Percentiles rank a stretch among this genome's conserved stretches.
These are phyloP conservation scores for Pelodytes ibericus DNA, from an alignment of 2,797 vertebrate genomes.

Conservation along the genomic window DNA sequence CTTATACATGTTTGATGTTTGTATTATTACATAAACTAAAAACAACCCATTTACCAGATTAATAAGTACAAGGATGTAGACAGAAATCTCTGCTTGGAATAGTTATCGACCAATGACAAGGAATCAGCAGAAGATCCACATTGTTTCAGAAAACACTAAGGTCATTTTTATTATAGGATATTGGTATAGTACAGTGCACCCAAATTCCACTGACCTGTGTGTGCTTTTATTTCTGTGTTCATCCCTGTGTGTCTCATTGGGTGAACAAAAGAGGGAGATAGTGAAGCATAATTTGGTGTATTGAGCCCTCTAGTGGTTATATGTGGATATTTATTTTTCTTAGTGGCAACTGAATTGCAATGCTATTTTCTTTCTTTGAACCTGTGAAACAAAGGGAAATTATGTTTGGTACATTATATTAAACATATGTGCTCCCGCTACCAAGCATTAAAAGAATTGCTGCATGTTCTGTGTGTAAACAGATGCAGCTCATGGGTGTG, in stretches of 20 bases:
- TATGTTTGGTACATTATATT: too few species aligned
- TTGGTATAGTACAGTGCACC: background rate
- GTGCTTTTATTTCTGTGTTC: background rate
- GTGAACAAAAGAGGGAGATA: background rate
- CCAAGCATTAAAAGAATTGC: too few species aligned
- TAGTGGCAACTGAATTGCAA: too few species aligned
- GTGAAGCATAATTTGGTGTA: conserved; percentile 4
- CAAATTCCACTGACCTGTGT: background rate
- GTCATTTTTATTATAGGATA: background rate
- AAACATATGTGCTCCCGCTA: too few species aligned
- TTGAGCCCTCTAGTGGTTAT: conserved; percentile 36
- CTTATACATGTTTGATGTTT: background rate
- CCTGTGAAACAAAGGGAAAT: too few species aligned
- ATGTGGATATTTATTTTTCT: too few species aligned
- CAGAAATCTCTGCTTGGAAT: too few species aligned
- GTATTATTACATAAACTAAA: background rate
- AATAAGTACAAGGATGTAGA: too few species aligned
- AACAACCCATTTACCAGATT: too few species aligned
- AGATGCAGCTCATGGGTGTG: too few species aligned
- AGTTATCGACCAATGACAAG: background rate
- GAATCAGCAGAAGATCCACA: background rate
- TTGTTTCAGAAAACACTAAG: background rate
- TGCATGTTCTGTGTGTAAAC: too few species aligned
- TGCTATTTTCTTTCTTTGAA: background rate
- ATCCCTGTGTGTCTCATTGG: background rate